Percentiles rank a stretch among this genome's conserved stretches.
Evolutionary conservation across 2,888 invertebrate species (phyloP).

Genomic region (Mellilla xanthometata): DNA sequence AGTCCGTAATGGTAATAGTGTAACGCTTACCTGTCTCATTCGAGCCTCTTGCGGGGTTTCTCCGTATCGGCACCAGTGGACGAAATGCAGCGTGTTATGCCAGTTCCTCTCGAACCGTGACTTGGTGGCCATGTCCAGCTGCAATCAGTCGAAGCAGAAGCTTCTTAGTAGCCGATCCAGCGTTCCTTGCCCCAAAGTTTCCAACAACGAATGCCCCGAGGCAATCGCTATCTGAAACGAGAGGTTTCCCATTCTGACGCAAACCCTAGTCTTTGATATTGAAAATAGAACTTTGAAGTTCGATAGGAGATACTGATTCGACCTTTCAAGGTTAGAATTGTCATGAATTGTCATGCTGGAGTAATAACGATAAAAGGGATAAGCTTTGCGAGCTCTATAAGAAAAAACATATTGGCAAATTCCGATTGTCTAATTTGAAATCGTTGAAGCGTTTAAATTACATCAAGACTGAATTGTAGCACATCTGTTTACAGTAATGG

Average conservation of each 20-base stretch:
- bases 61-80: constrained; percentile 88
- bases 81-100: constrained; percentile 86
- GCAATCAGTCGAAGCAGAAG: constrained; percentile 82
- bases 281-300: constrained; percentile 44
- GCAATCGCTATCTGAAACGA: constrained; percentile 79
- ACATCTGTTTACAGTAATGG: constrained; percentile 31
- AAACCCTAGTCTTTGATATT: constrained; percentile 58
- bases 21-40: constrained; percentile 84
- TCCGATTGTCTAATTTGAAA: constrained; percentile 20
- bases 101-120: constrained; percentile 84
- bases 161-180: constrained; percentile 76
- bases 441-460: constrained; percentile 29
- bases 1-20: constrained; percentile 9
- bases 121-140: constrained; percentile 82
- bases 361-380: constrained; percentile 18
- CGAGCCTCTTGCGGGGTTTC: constrained; percentile 86
- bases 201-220: constrained; percentile 74
- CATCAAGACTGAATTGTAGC: constrained; percentile 33
- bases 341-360: constrained; percentile 42
- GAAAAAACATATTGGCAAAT: constrained; percentile 13
- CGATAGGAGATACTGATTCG: constrained; percentile 43
- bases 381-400: constrained; percentile 1
- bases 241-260: constrained; percentile 81
- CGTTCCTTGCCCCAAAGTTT: constrained; percentile 65
- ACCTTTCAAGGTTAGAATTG: constrained; percentile 52